Percentiles rank a stretch among this genome's conserved stretches.
phyloP scores from a whole-genome alignment of 1,140 invertebrate genomes.

The Chlorops oryzae region DNA sequence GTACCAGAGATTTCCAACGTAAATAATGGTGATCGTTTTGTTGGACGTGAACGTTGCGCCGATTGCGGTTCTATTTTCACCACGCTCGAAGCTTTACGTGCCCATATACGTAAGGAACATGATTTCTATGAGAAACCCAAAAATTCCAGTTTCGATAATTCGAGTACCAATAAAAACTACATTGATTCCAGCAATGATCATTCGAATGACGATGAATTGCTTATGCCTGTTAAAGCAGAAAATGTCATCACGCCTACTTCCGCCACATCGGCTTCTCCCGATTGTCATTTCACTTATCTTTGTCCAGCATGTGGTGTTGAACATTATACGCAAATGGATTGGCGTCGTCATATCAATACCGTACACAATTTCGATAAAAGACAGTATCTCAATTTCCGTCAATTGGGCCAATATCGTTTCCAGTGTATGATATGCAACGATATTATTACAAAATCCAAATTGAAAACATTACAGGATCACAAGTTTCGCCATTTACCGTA shows the following conservation, averaged over 20 bases:
- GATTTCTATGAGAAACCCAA: slow-evolving; percentile 18
- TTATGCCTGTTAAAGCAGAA: slow-evolving; percentile 6
- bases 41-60: slow-evolving; percentile 28
- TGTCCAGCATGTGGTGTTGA: slow-evolving; percentile 37
- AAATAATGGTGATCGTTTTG: neutral
- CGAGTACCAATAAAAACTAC: neutral
- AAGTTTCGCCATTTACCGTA: slow-evolving; percentile 40
- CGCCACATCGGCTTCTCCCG: slow-evolving; percentile 11
- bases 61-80: slow-evolving; percentile 31
- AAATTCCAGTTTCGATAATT: neutral
- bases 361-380: slow-evolving; percentile 41
- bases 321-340: slow-evolving; percentile 36
- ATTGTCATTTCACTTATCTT: slow-evolving; percentile 37
- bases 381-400: slow-evolving; percentile 34
- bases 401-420: slow-evolving; percentile 38
- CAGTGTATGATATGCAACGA: slow-evolving; percentile 39
- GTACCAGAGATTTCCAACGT: neutral
- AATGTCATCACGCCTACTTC: too few relatives aligned
- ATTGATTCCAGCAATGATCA: neutral
- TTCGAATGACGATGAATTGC: slow-evolving; percentile 13
- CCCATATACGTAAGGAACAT: slow-evolving; percentile 32
- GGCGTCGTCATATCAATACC: slow-evolving; percentile 43
- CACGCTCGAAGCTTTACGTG: slow-evolving; percentile 25
- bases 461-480: slow-evolving; percentile 43
- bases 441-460: slow-evolving; percentile 34